phyloP scores from a whole-genome alignment of 2,113 vertebrate genomes.

The Cynoglossus semilaevis region DNA sequence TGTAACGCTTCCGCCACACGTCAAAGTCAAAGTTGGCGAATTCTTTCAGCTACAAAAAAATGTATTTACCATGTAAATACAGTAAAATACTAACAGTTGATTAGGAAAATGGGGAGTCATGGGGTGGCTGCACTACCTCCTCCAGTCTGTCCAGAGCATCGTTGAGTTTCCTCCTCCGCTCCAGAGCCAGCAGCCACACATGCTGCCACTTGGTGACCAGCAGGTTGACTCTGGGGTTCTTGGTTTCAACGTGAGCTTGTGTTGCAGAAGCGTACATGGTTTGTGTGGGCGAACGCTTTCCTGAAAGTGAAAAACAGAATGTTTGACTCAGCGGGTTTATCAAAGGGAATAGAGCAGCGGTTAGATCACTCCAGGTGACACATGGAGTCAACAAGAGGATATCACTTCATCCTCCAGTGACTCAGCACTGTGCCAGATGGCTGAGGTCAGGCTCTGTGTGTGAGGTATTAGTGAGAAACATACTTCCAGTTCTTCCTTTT shows the following conservation, averaged over 20 bases:
- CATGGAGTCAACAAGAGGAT: slow-evolving; percentile 46
- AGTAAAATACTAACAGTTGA: neutral
- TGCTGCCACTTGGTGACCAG: slow-evolving; percentile 98
- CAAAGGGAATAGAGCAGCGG: slow-evolving; percentile 3
- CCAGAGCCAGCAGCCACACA: slow-evolving; percentile 97
- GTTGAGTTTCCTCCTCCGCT: slow-evolving; percentile 92
- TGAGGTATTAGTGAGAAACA: slow-evolving; percentile 57
- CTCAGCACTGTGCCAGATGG: slow-evolving; percentile 60
- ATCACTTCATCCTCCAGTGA: slow-evolving; percentile 40
- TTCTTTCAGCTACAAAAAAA: slow-evolving; percentile 84
- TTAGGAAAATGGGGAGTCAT: neutral
- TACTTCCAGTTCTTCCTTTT: slow-evolving; percentile 89
- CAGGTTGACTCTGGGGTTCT: slow-evolving; percentile 92
- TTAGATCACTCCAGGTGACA: slow-evolving; percentile 63
- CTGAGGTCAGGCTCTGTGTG: slow-evolving; percentile 32
- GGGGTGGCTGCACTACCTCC: slow-evolving; percentile 78
- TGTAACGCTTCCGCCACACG: slow-evolving; percentile 97
- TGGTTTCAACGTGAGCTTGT: slow-evolving; percentile 89
- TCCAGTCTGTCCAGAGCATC: slow-evolving; percentile 94
- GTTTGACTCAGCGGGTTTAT: no score
- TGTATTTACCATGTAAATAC: neutral
- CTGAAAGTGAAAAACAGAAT: slow-evolving; percentile 71
- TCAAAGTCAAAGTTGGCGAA: slow-evolving; percentile 99
- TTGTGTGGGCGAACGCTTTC: slow-evolving; percentile 90
- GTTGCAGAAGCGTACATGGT: slow-evolving; percentile 84